phyloP scores from a whole-genome alignment of 2,888 invertebrate species.

The Antheraea assamensis region DNA sequence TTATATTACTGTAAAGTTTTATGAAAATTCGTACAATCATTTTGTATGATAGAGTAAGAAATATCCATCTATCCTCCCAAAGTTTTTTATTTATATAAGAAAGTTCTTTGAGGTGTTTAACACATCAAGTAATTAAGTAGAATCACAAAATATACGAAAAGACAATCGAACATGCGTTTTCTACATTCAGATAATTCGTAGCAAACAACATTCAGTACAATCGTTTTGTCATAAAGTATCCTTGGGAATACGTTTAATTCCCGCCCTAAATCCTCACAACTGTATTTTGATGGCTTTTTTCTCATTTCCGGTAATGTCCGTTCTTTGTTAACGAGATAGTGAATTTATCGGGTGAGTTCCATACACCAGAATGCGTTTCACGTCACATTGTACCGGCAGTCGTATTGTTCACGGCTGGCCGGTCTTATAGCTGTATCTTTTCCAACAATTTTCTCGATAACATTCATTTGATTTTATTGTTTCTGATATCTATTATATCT shows the following conservation, averaged over 20 bases:
- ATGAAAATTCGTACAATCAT: too few relatives aligned
- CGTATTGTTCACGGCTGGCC: neutral
- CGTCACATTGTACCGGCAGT: neutral
- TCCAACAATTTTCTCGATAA: neutral
- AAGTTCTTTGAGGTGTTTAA: too few relatives aligned
- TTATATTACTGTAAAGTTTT: too few relatives aligned
- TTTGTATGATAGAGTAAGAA: too few relatives aligned
- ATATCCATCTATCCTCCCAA: too few relatives aligned
- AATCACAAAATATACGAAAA: neutral
- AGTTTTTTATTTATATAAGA: too few relatives aligned
- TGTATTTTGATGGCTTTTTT: neutral
- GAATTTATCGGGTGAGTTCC: neutral
- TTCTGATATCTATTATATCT: neutral
- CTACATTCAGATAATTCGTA: neutral
- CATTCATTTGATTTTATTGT: neutral
- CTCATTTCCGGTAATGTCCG: neutral
- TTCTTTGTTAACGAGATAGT: slow-evolving; percentile 7
- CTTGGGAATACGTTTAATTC: neutral
- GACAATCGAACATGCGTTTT: neutral
- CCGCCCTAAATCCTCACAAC: neutral
- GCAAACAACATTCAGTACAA: neutral
- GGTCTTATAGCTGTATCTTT: neutral
- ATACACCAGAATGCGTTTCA: slow-evolving; percentile 6
- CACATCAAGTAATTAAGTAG: neutral
- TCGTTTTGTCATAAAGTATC: neutral